Percentiles rank a stretch among this genome's conserved stretches.
phyloP scores from a whole-genome alignment of 2,888 invertebrate genomes.

The Nephrotoma appendiculata region DNA sequence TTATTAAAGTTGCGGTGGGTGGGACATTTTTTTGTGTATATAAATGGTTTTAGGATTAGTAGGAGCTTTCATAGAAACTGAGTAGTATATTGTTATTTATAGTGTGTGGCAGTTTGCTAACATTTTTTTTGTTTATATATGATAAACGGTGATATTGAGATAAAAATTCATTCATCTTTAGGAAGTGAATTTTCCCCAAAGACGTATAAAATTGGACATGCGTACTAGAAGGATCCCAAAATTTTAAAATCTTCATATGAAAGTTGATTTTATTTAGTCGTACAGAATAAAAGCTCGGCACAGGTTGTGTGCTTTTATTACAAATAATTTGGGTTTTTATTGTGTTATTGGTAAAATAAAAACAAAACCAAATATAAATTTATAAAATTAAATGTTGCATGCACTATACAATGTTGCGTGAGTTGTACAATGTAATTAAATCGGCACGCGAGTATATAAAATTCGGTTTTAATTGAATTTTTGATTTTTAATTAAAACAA shows the following conservation, averaged over 20 bases:
- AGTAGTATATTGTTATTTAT: background rate
- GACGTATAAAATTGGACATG: background rate
- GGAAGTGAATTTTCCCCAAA: background rate
- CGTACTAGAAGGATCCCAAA: background rate
- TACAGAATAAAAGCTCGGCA: background rate
- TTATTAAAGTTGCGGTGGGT: too few species aligned
- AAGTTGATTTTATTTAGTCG: background rate
- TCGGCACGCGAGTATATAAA: too few species aligned
- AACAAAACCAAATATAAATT: background rate
- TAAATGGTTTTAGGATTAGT: too few species aligned
- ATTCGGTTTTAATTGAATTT: background rate
- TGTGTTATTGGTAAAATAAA: background rate
- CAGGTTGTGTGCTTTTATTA: background rate
- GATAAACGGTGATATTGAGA: background rate
- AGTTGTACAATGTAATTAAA: too few species aligned
- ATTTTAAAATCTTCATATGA: background rate
- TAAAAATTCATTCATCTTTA: background rate
- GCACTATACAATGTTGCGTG: too few species aligned
- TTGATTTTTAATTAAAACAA: background rate
- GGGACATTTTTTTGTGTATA: too few species aligned
- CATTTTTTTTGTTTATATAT: background rate
- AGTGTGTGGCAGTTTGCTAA: background rate
- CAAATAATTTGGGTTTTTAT: background rate
- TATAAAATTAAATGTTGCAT: background rate
- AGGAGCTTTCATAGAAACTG: too few species aligned